Evolutionary conservation across 23 tunicate genomes (phyloP).

Genomic region (Halocynthia roretzi): DNA sequence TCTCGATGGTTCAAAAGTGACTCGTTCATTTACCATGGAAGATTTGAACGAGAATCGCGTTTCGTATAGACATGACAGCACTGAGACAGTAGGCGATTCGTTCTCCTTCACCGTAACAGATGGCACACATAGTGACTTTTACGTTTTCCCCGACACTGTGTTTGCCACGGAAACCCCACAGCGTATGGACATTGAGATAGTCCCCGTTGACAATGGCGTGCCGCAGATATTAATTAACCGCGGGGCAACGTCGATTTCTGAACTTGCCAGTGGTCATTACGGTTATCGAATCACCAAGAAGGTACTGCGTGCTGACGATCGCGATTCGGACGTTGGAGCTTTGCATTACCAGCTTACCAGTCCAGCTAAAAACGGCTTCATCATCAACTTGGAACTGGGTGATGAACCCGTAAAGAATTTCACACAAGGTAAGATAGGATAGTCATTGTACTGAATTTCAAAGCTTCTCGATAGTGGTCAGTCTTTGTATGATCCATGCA

Average conservation of each 20-base stretch:
- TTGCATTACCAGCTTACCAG: conserved; percentile 65
- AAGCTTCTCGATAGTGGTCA: too few relatives aligned
- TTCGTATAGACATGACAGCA: conserved; percentile 81
- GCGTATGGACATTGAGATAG: conserved; percentile 77
- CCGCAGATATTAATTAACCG: conserved; percentile 80
- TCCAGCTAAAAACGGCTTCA: conserved; percentile 57
- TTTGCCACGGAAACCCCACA: conserved; percentile 57
- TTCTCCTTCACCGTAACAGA: conserved; percentile 92
- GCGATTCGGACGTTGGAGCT: conserved; percentile 64
- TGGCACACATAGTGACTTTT: conserved; percentile 94
- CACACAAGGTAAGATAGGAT: conserved; percentile 64
- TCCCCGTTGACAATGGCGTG: conserved; percentile 89
- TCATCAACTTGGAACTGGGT: conserved; percentile 45
- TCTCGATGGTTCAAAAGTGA: conserved; percentile 25
- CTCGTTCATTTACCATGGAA: conserved; percentile 77
- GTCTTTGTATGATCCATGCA: too few relatives aligned
- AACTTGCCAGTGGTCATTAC: conserved; percentile 47
- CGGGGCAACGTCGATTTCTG: conserved; percentile 63
- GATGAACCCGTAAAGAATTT: conserved; percentile 30
- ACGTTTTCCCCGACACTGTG: conserved; percentile 73
- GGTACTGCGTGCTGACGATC: conserved; percentile 76
- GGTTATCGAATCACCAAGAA: conserved; percentile 85
- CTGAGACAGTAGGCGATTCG: conserved; percentile 81
- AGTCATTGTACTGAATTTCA: too few relatives aligned
- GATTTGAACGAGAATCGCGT: conserved; percentile 82